Evolutionary conservation across 2,888 invertebrate species (phyloP), one percentile per base, ranked within the genome.

Genomic region (Acronicta alni): DNA sequence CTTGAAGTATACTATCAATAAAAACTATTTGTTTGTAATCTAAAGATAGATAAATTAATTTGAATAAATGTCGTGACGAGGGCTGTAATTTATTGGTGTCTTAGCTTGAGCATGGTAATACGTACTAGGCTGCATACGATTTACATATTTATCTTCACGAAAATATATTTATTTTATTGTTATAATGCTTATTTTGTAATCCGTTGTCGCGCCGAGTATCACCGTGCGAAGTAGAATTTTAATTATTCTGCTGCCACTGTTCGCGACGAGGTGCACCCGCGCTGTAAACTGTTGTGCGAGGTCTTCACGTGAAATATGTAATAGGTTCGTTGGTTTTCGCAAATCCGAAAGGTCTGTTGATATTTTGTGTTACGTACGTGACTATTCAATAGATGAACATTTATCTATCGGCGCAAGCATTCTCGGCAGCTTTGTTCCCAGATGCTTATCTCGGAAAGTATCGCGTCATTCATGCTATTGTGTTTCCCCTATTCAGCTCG

Each of bases 281-380:
- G 61, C 42, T 49, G 53, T 66, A 55, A 64, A 70, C n/a, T n/a
- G n/a, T n/a, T 68, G 61, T 35, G 56, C 55, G 55, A 58, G 64
- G 59, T 74, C 48, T 45, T 70, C 67, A 23, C 46, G 44, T 59
- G 52, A 63, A 67, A 67, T 54, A 46, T n/a, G n/a, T 55, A 68
- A 76, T 72, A n/a, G n/a, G n/a, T n/a, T n/a, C n/a, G 65, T 60
- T 59, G 72, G 65, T 68, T 71, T 84, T 80, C 61, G 81, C 79
- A 79, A 84, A 81, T 68, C 45, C 49, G 62, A 65, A 68, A 69
- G 64, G 67, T 54, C 49, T 61, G 46, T 30, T 41, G 57, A 58
- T 72, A 79, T 80, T 85, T 83, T 75, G 72, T 75, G 79, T 72
- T 67, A 80, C 80, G 88, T 86, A 91, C 91, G 91, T 91, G 91